phyloP scores from a whole-genome alignment of 2,113 vertebrate genomes.

The Guaruba guarouba region DNA sequence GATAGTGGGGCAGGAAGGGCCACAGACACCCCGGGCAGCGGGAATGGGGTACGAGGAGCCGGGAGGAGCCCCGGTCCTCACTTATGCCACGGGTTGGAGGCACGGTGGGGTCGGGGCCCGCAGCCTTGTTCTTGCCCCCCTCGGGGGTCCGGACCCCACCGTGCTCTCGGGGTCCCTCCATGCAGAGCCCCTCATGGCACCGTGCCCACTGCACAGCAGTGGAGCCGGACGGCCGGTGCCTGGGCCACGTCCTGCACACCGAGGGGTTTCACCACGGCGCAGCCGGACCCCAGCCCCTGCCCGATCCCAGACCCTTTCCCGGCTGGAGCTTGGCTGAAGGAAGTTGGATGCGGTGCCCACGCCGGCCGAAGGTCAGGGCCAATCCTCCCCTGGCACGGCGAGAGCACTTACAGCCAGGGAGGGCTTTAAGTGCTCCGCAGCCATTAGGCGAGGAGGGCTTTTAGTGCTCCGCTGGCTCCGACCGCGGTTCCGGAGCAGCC shows the following conservation, averaged over 20 bases:
- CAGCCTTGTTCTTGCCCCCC: not conserved
- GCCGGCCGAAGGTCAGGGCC: not conserved
- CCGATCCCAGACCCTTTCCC: not conserved
- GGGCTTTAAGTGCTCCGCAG: conserved; percentile 14
- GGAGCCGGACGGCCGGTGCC: not conserved
- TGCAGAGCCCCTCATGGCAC: not conserved
- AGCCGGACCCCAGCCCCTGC: not conserved
- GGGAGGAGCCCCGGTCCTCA: not conserved
- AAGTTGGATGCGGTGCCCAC: not conserved
- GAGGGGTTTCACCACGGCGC: rapidly evolving
- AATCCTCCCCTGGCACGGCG: not conserved
- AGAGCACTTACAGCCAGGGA: not conserved
- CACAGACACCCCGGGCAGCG: not conserved
- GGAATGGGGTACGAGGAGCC: too few relatives aligned
- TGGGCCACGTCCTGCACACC: not conserved
- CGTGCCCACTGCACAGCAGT: not conserved
- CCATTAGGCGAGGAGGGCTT: conserved; percentile 12
- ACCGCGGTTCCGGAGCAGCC: not conserved
- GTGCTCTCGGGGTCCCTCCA: rapidly evolving
- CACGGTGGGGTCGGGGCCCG: not conserved
- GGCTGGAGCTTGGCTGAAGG: not conserved
- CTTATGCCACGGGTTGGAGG: not conserved
- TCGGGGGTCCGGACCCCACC: not conserved
- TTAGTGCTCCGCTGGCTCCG: not conserved
- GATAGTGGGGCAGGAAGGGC: not conserved